Conservation (phyloP, 92 coral and sea anemone genomes). For the Bergia sp. region DNA sequence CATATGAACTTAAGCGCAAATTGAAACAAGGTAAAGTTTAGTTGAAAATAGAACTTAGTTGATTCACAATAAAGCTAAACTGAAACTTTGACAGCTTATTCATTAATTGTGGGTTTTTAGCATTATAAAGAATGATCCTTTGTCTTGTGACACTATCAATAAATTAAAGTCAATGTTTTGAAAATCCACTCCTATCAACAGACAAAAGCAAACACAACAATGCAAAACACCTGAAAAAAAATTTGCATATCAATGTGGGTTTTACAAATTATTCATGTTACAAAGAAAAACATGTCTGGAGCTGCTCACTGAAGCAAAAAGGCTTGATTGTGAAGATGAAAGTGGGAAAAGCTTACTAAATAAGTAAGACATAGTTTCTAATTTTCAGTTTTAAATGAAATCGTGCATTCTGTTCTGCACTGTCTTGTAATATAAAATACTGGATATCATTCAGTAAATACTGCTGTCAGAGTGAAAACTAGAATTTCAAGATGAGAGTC, state of each 20-base stretch:
- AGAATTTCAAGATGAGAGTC: too few relatives aligned
- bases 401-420: too few relatives aligned
- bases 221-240: constrained; percentile 2
- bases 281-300: neutral
- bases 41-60: neutral
- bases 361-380: too few relatives aligned
- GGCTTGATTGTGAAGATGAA: neutral
- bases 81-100: constrained; percentile 20
- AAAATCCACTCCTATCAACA: constrained; percentile 22
- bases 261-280: neutral
- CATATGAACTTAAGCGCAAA: neutral
- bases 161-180: constrained; percentile 5
- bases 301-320: neutral
- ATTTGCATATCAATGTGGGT: neutral
- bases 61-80: neutral
- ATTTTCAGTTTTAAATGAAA: too few relatives aligned
- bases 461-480: too few relatives aligned
- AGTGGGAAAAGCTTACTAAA: neutral
- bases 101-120: constrained; percentile 1
- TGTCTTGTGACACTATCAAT: neutral
- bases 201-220: constrained; percentile 6
- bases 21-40: neutral
- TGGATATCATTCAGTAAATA: too few relatives aligned
- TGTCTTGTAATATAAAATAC: too few relatives aligned
- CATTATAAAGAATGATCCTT: constrained; percentile 1